Evolutionary conservation across 2,888 invertebrate species (phyloP).

Genomic region (Macrosiphum euphorbiae): DNA sequence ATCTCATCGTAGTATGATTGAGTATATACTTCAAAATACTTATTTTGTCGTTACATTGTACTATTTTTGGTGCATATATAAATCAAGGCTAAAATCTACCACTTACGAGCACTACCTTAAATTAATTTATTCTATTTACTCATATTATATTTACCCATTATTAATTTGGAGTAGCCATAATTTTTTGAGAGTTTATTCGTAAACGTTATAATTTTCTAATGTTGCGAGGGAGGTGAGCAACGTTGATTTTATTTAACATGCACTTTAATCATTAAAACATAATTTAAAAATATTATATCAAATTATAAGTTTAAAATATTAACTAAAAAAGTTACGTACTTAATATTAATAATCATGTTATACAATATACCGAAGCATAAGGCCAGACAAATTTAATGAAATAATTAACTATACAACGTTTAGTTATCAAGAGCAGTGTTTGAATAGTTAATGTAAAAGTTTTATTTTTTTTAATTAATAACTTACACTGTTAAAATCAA

Average conservation of each 20-base stretch:
- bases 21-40: neutral
- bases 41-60: neutral
- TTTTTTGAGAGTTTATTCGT: neutral
- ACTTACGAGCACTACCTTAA: neutral
- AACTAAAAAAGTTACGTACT: neutral
- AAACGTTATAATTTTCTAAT: neutral
- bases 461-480: constrained; percentile 1
- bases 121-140: neutral
- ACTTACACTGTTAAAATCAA: neutral
- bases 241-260: neutral
- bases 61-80: neutral
- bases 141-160: neutral
- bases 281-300: neutral
- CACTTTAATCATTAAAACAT: neutral
- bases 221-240: neutral
- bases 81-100: neutral
- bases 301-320: neutral
- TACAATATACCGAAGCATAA: neutral
- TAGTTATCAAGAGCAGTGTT: neutral
- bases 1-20: neutral
- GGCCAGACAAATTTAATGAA: neutral
- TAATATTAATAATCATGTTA: neutral
- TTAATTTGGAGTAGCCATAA: neutral
- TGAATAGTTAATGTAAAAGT: neutral
- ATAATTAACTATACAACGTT: neutral